Conservation (phyloP, 2,797 vertebrate genomes). For the Cossypha heuglini region DNA sequence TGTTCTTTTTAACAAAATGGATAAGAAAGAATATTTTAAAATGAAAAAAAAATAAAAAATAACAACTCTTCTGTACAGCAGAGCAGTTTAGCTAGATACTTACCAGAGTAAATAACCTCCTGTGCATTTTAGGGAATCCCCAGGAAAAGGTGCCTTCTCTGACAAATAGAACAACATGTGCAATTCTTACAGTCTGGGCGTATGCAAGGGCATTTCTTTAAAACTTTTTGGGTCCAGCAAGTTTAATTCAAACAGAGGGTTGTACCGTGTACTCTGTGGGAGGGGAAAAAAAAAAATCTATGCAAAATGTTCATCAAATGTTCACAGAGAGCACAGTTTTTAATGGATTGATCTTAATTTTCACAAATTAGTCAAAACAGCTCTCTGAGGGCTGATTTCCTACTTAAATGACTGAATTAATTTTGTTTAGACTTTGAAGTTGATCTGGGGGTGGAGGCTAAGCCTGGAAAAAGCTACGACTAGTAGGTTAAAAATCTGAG, state of each 20-base stretch:
- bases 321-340: not conserved
- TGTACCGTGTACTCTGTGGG: not conserved
- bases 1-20: not conserved
- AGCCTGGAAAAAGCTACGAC: not conserved
- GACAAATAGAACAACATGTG: not conserved
- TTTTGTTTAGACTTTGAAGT: not conserved
- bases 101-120: not conserved
- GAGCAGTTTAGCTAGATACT: not conserved
- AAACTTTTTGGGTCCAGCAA: not conserved
- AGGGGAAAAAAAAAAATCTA: too few species aligned
- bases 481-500: not conserved
- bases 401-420: not conserved
- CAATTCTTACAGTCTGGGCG: not conserved
- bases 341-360: not conserved
- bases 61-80: not conserved
- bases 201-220: not conserved
- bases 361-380: not conserved
- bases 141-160: not conserved
- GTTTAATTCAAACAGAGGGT: not conserved
- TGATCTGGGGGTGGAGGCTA: not conserved
- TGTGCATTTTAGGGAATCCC: not conserved
- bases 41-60: not conserved
- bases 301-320: not conserved
- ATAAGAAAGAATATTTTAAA: not conserved
- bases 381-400: not conserved